Percentiles rank a stretch among this genome's conserved stretches.
These are phyloP conservation scores for Catonia carolina DNA, from an alignment of 2,888 invertebrate species.

Conservation along the genomic window DNA sequence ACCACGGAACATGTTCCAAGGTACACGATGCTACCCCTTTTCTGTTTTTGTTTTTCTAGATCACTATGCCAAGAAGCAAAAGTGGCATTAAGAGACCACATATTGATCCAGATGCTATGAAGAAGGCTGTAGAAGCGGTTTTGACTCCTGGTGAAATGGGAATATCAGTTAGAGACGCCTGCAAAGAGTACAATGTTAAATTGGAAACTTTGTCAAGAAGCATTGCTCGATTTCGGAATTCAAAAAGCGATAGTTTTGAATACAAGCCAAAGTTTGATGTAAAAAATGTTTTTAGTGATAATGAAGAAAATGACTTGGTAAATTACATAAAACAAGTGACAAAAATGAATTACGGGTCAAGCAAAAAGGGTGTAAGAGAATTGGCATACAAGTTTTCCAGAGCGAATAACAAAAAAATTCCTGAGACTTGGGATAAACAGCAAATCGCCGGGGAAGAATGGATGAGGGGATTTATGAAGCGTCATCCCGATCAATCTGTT, in stretches of 20 bases:
- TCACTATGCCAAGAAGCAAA: neutral
- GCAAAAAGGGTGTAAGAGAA: neutral
- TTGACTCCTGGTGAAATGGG: neutral
- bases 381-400: neutral
- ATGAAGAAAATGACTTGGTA: neutral
- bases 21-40: neutral
- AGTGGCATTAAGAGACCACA: neutral
- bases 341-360: neutral
- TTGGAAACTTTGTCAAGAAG: neutral
- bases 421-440: neutral
- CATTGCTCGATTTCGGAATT: neutral
- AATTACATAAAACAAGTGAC: neutral
- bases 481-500: neutral
- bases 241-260: neutral
- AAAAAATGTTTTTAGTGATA: neutral
- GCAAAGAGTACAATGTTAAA: neutral
- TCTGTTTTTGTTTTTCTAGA: neutral
- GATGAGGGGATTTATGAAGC: neutral
- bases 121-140: neutral
- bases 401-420: neutral
- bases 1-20: neutral
- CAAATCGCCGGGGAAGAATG: conserved; percentile 1
- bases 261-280: neutral
- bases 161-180: neutral
- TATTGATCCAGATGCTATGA: neutral